A percentile compares a stretch with the other conserved stretches of the same genome.
Conservation (phyloP, 1,140 invertebrate genomes). For the Aricia agestis region DNA sequence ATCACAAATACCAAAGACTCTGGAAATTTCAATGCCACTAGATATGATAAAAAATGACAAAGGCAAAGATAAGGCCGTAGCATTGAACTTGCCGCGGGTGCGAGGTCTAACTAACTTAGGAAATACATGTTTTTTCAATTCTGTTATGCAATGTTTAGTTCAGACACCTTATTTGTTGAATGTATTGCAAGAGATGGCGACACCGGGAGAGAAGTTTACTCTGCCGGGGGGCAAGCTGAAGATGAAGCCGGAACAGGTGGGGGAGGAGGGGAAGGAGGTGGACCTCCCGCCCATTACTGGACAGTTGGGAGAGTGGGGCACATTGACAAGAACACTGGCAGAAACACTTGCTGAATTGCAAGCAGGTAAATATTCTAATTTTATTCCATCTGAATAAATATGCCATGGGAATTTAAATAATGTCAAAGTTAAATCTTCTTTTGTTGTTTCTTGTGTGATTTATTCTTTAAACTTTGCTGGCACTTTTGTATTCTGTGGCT, state of each 20-base stretch:
- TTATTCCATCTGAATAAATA: no score
- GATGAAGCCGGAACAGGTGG: constrained; percentile 50
- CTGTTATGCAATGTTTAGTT: constrained; percentile 93
- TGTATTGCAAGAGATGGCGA: constrained; percentile 82
- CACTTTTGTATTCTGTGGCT: no score
- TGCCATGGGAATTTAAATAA: no score
- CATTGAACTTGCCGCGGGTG: constrained; percentile 70
- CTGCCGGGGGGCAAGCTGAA: constrained; percentile 83
- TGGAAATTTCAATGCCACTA: constrained; percentile 47
- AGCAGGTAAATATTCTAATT: constrained; percentile 53
- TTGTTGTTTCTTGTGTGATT: neutral
- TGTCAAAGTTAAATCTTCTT: no score
- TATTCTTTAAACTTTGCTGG: no score
- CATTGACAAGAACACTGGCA: constrained; percentile 81
- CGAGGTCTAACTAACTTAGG: constrained; percentile 91
- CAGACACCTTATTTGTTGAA: constrained; percentile 89
- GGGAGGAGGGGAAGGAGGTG: constrained; percentile 56
- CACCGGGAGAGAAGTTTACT: constrained; percentile 81
- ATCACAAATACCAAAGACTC: constrained; percentile 33
- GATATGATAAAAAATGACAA: constrained; percentile 59
- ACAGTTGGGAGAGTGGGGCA: constrained; percentile 82
- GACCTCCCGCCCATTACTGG: constrained; percentile 81
- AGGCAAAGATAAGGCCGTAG: constrained; percentile 56
- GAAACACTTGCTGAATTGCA: constrained; percentile 84
- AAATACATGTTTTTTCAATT: constrained; percentile 98